Evolutionary conservation across 2,113 vertebrate genomes (phyloP).

Genomic region (Mesocricetus auratus): DNA sequence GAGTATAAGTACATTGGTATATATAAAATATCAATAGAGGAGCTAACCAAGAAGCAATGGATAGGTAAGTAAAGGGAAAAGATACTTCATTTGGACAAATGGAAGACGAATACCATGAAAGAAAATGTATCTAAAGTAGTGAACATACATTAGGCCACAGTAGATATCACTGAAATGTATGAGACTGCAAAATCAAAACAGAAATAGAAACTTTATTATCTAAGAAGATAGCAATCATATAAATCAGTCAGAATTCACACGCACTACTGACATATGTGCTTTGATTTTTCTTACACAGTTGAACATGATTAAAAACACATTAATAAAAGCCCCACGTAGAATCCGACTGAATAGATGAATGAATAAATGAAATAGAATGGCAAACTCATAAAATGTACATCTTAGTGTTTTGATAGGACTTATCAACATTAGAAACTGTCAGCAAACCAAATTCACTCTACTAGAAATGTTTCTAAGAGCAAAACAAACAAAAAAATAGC

Average conservation of each 20-base stretch:
- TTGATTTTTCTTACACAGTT: background rate
- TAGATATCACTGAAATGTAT: background rate
- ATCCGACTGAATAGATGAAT: background rate
- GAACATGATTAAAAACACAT: background rate
- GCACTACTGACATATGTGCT: background rate
- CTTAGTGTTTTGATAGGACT: background rate
- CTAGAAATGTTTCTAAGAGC: background rate
- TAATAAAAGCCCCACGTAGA: background rate
- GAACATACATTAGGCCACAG: background rate
- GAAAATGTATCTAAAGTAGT: background rate
- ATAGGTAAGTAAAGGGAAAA: background rate
- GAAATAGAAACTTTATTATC: background rate
- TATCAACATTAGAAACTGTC: background rate
- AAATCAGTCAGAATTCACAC: background rate
- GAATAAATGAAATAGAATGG: background rate
- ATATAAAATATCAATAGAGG: background rate
- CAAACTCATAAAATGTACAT: background rate
- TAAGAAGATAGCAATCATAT: background rate
- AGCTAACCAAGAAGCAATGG: background rate
- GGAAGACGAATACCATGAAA: background rate
- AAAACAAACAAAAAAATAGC: background rate
- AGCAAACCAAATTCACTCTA: conserved; percentile 1
- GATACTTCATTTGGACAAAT: background rate
- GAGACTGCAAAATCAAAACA: background rate
- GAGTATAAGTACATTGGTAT: background rate